These are phyloP conservation scores for Sesia apiformis DNA, from an alignment of 2,888 invertebrate genomes.

Conservation along the genomic window DNA sequence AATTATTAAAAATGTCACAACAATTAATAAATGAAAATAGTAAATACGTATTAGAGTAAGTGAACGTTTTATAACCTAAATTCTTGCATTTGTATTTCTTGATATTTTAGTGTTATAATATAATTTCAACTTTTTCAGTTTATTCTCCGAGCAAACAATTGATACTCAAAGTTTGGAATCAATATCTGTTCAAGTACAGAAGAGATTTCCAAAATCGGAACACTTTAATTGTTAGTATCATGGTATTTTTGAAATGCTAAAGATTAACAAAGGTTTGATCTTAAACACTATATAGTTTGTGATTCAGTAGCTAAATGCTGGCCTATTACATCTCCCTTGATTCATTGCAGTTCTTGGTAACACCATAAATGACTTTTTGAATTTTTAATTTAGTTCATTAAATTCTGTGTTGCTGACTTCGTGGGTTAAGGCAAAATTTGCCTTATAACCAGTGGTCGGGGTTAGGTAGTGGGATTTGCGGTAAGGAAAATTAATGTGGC, in stretches of 20 bases:
- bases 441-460: too few species aligned
- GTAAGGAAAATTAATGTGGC: too few species aligned
- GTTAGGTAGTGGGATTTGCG: too few species aligned
- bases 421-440: too few species aligned
- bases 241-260: neutral
- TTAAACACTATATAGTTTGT: too few species aligned
- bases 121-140: slow-evolving; percentile 59
- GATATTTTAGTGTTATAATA: neutral
- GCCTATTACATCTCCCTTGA: too few species aligned
- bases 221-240: slow-evolving; percentile 80
- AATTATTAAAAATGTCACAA: slow-evolving; percentile 39
- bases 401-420: too few species aligned
- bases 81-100: neutral
- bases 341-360: too few species aligned
- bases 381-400: too few species aligned
- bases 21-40: slow-evolving; percentile 62
- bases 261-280: too few species aligned
- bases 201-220: slow-evolving; percentile 84
- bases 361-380: too few species aligned
- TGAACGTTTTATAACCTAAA: slow-evolving; percentile 18
- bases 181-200: slow-evolving; percentile 84
- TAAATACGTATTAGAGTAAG: slow-evolving; percentile 68
- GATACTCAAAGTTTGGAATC: slow-evolving; percentile 84
- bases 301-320: too few species aligned
- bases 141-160: slow-evolving; percentile 82